These are phyloP conservation scores for Odontomachus brunneus DNA, from an alignment of 1,140 invertebrate genomes.

Conservation along the genomic window DNA sequence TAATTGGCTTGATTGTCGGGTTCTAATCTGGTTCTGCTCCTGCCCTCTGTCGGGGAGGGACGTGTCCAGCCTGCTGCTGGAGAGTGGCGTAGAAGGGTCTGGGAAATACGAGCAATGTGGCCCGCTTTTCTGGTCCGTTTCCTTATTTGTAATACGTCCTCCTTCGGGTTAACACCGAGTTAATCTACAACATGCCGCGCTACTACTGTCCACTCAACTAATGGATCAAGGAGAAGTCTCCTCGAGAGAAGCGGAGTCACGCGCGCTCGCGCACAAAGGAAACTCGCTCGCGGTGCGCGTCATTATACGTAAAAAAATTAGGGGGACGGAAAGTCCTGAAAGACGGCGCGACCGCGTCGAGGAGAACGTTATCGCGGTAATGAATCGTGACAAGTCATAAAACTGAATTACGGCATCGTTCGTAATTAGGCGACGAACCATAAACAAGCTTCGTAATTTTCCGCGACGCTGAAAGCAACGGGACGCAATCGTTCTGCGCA, in stretches of 20 bases:
- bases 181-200: slow-evolving; percentile 56
- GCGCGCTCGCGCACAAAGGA: slow-evolving; percentile 7
- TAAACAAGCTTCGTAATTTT: slow-evolving; percentile 52
- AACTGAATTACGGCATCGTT: slow-evolving; percentile 59
- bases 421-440: slow-evolving; percentile 64
- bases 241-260: neutral
- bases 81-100: slow-evolving; percentile 43
- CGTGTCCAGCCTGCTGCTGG: slow-evolving; percentile 70
- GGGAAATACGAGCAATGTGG: slow-evolving; percentile 66
- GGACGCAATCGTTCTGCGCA: slow-evolving; percentile 7
- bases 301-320: slow-evolving; percentile 53
- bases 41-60: slow-evolving; percentile 76
- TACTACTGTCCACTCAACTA: slow-evolving; percentile 56
- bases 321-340: slow-evolving; percentile 17
- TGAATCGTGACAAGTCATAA: slow-evolving; percentile 57
- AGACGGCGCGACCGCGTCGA: neutral
- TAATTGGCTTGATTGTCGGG: slow-evolving; percentile 85
- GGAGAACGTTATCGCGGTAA: slow-evolving; percentile 47
- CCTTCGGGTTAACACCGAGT: slow-evolving; percentile 64
- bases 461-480: slow-evolving; percentile 14
- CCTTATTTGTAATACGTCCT: slow-evolving; percentile 74
- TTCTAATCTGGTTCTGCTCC: slow-evolving; percentile 83
- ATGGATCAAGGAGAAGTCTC: slow-evolving; percentile 54
- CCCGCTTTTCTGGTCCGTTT: slow-evolving; percentile 68
- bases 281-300: slow-evolving; percentile 3